Evolutionary conservation across 1,140 invertebrate genomes (phyloP), one percentile per base, ranked within the genome.

Genomic region (Solenopsis fugax): DNA sequence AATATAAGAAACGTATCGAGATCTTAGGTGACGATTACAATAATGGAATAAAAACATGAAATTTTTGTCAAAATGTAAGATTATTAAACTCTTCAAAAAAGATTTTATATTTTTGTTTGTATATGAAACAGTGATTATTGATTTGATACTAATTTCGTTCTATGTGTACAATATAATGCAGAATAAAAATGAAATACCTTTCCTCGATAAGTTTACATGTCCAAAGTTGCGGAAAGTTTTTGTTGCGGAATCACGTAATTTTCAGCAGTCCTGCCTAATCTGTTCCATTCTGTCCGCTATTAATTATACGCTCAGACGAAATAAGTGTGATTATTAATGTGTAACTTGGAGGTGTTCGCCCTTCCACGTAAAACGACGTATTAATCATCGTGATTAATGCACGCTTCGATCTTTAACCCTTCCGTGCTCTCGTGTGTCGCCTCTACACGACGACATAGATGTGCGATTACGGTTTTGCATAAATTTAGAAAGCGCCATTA

Each of bases 331-430:
- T 84, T 75, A 75, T 84, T 84, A 84, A 84, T 84, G 80, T 73
- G 80, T 84, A 84, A 84, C 69, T 84, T 84, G 16, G 80, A 75
- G 80, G 69, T 75, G 80, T 75, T 84, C 71, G 80, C 54, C 69
- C 54, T 84, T 75, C n/a, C 80, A 41, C 24, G 56, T 84, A 84
- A 84, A 84, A 84, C 69, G 69, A 84, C 54, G 67, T 73, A 84
- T 84, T 75, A 84, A 84, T 84, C 80, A 84, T 73, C 80, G 80
- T 84, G 80, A 84, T 84, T 84, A 84, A 84, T 84, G 80, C 58
- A 50, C 80, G 69, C 37, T 62, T 75, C 80, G 80, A 84, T 84
- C 80, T 84, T 84, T 84, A 84, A 73, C 54, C 80, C 80, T 84
- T 84, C 24, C 24, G 54, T 75, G 76, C 62, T 65, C 78, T 60